Evolutionary conservation across 2,113 vertebrate genomes (phyloP).

Genomic region (Leptobrachium ailaonicum): DNA sequence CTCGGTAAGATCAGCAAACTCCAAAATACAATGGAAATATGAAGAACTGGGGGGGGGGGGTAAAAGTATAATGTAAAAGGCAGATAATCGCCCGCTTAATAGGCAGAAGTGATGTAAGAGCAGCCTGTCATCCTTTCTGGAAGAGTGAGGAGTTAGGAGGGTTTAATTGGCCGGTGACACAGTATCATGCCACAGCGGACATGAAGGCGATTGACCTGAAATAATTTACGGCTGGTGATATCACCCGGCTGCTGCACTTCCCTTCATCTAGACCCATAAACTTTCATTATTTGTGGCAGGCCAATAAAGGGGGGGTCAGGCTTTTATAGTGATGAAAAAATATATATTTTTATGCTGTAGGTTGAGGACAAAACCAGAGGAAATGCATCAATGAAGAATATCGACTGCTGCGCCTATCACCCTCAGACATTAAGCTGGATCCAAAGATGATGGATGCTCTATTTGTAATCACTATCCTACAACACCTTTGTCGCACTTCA

Average conservation of each 20-base stretch:
- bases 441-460: too few relatives aligned
- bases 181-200: neutral
- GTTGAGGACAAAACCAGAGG: neutral
- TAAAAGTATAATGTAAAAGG: neutral
- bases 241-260: neutral
- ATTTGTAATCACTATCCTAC: too few relatives aligned
- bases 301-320: neutral
- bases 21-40: neutral
- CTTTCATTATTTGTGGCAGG: neutral
- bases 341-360: neutral
- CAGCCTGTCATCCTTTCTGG: neutral
- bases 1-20: neutral
- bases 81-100: neutral
- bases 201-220: conserved; percentile 9
- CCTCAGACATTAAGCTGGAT: neutral
- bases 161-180: neutral
- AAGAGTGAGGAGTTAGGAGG: neutral
- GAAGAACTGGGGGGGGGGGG: neutral
- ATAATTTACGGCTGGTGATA: conserved; percentile 6
- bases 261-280: neutral
- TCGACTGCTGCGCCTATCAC: neutral
- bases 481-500: too few relatives aligned
- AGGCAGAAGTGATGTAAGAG: neutral
- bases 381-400: neutral
- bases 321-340: neutral